Evolutionary conservation across 2,797 vertebrate genomes (phyloP).

Genomic region (Aeoliscus strigatus): DNA sequence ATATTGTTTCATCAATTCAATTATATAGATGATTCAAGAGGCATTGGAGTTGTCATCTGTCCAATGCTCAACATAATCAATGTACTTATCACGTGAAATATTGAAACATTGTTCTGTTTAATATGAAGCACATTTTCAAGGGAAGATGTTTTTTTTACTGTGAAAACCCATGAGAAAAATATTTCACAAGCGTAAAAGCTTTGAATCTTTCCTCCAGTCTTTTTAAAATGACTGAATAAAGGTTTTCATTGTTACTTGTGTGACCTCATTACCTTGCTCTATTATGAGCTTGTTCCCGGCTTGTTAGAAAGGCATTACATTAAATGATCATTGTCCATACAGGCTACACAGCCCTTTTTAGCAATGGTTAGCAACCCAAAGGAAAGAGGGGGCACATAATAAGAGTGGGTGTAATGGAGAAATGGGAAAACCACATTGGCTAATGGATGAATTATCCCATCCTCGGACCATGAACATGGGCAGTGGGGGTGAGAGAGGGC

Average conservation of each 20-base stretch:
- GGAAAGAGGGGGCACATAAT: constrained; percentile 21
- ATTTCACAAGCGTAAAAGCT: no score
- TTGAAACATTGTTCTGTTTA: no score
- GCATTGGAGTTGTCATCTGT: no score
- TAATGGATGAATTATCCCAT: constrained; percentile 46
- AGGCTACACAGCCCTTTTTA: constrained; percentile 12
- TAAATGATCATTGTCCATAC: constrained; percentile 31
- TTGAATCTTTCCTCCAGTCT: constrained; percentile 9
- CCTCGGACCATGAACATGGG: constrained; percentile 16
- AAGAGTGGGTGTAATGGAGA: constrained; percentile 34
- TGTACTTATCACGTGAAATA: no score
- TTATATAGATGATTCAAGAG: no score
- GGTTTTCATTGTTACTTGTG: constrained; percentile 19
- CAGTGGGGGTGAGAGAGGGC: constrained; percentile 11
- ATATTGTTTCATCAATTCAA: no score
- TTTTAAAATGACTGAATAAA: constrained; percentile 28
- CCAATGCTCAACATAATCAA: no score
- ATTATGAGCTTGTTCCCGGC: constrained; percentile 38
- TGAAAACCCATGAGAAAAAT: no score
- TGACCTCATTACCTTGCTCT: constrained; percentile 43
- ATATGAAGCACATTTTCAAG: no score
- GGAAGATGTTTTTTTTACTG: no score
- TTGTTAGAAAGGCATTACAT: constrained; percentile 48
- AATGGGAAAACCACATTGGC: constrained; percentile 11
- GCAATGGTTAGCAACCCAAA: constrained; percentile 15